Base-by-base conservation (phyloP, 2,113 vertebrate genomes). In the Pomatostomus ruficeps region DNA sequence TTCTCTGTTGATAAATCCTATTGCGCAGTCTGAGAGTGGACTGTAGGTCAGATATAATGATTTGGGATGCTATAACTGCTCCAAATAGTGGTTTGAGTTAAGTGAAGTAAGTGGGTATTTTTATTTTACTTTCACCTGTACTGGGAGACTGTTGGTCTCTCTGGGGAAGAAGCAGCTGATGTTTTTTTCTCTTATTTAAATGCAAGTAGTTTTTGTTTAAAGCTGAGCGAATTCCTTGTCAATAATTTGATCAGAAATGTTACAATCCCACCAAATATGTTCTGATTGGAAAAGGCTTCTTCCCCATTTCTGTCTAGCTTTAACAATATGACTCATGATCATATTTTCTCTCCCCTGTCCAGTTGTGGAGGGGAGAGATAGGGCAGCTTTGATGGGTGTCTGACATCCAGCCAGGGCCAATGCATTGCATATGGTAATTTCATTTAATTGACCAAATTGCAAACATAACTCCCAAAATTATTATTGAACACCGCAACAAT, bases 171-270 rank as follows among this genome's bases (percentile, higher is more conserved):
- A 59, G 25, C 19, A 87, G 57, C 57, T 84, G 33, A 74, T 68
- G 19, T 45, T 88, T 87, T 46, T 84, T 93, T 92, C 14, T 88
- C 45, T 67, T 54, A 72, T 62, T 79, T 90, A 79, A 75, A 74
- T 78, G 4, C n/a, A 84, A 72, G 13, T 17, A 59, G 6, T 29
- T 93, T 95, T 89, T 94, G 24, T 88, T 89, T 71, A 93, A 76
- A 72, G 48, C 31, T 48, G 65, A 89, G 52, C 78, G 26, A 87
- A 62, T 71, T 81, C 43, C 62, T 81, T 67, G 38, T 36, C 43
- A 81, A 57, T 74, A 85, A 75, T 91, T 72, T 74, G 25, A 75
- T 85, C 65, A 89, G 77, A 94, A 94, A 78, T 63, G 15, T 74
- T 91, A 72, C n/a, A 93, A 71, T 71, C 48, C 43, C 40, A 54